phyloP scores from a whole-genome alignment of 2,113 vertebrate genomes.

The Trichechus manatus region DNA sequence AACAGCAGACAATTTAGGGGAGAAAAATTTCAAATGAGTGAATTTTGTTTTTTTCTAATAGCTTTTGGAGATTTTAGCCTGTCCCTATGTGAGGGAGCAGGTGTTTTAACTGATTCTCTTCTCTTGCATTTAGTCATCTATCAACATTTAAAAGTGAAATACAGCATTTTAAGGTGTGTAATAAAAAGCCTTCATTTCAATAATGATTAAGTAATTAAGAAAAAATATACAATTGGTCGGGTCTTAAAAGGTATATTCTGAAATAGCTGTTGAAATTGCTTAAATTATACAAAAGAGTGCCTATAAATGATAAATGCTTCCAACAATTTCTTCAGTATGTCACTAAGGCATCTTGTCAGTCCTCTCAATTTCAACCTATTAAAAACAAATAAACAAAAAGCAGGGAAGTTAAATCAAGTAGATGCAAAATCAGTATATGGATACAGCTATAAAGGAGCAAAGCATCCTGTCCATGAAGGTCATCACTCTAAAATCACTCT shows the following conservation, averaged over 20 bases:
- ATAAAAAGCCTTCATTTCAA: neutral
- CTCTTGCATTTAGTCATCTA: neutral
- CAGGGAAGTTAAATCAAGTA: conserved; percentile 47
- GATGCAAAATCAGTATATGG: conserved; percentile 66
- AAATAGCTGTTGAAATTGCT: conserved; percentile 10
- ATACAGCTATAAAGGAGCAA: conserved; percentile 62
- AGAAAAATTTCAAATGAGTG: neutral
- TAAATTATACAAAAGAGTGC: neutral
- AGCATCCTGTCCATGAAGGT: conserved; percentile 70
- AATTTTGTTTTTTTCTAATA: neutral
- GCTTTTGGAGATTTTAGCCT: neutral
- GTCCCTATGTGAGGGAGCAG: neutral
- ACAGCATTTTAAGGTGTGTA: neutral
- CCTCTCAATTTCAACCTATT: conserved; percentile 52
- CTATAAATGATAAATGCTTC: conserved; percentile 42
- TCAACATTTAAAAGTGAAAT: conserved; percentile 51
- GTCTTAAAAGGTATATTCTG: neutral
- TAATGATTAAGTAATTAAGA: neutral
- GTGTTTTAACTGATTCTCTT: neutral
- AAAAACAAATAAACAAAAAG: neutral
- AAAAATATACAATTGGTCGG: neutral
- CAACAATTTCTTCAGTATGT: neutral
- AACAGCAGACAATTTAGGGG: neutral
- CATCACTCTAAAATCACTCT: conserved; percentile 79
- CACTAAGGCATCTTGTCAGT: conserved; percentile 19